Percentiles rank a stretch among this genome's conserved stretches.
These are phyloP conservation scores for Lordiphosa fenestrarum DNA, from an alignment of 2,888 invertebrate species.

Conservation along the genomic window DNA sequence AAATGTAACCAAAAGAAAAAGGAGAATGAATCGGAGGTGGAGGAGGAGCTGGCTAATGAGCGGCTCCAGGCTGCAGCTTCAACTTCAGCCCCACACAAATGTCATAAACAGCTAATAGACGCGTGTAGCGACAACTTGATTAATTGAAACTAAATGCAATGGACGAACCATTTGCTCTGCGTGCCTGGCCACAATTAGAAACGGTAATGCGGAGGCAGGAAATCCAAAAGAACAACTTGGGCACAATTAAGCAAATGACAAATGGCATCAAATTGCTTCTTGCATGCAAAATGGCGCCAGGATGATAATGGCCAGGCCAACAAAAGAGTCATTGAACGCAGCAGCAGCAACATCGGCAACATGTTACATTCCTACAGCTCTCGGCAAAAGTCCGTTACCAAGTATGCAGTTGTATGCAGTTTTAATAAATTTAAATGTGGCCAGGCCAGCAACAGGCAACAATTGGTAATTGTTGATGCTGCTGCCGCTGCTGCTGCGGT, in stretches of 20 bases:
- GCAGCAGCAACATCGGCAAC: slow-evolving; percentile 22
- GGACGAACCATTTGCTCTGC: slow-evolving; percentile 32
- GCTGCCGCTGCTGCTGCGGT: slow-evolving; percentile 10
- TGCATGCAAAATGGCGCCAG: slow-evolving; percentile 66
- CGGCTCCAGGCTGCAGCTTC: neutral
- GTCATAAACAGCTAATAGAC: slow-evolving; percentile 74
- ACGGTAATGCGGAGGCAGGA: slow-evolving; percentile 47
- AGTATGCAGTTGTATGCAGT: slow-evolving; percentile 46
- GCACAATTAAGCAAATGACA: slow-evolving; percentile 73
- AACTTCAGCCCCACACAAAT: slow-evolving; percentile 3
- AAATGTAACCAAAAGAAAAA: neutral
- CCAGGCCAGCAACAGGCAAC: slow-evolving; percentile 36
- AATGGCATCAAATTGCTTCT: slow-evolving; percentile 71
- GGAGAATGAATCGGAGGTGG: neutral
- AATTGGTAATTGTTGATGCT: slow-evolving; percentile 67
- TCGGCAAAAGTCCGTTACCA: slow-evolving; percentile 52
- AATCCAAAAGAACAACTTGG: slow-evolving; percentile 41
- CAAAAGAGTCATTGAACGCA: slow-evolving; percentile 34
- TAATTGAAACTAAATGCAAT: slow-evolving; percentile 69
- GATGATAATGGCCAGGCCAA: slow-evolving; percentile 25
- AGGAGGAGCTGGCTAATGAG: slow-evolving; percentile 2
- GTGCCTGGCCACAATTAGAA: slow-evolving; percentile 65
- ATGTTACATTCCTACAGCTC: slow-evolving; percentile 48
- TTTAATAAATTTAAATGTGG: slow-evolving; percentile 74
- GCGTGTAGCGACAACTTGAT: slow-evolving; percentile 72